Base-by-base conservation (phyloP, 2,797 vertebrate species). In the Epinephelus awoara region DNA sequence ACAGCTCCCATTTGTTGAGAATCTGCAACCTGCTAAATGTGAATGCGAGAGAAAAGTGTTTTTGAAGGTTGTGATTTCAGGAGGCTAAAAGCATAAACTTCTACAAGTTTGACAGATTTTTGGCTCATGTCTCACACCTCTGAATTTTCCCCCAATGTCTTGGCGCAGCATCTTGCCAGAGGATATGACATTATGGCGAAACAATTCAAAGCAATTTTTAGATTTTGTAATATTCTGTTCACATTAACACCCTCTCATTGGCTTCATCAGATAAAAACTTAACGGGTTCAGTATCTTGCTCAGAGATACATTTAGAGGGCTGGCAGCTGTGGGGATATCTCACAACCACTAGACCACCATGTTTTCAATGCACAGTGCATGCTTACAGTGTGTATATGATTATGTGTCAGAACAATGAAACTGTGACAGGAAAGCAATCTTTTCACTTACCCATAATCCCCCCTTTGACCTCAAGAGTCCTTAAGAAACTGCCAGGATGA, bases 401-500 rank as follows among this genome's bases (percentile, higher is more conserved):
- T 18, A 23, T 75, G 29, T 66, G 38, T 50, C 18, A 58, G 17
- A 76, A 68, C 49, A 79, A 69, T 66, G 58, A 59, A 67, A 47
- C 25, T 50, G 40, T 61, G 65, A 54, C 8, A 59, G 47, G 54
- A 72, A 69, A 82, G 51, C 42, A 65, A 18, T 73, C 54, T 75
- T 67, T 66, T 84, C 12, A 61, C 19, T 71, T 55, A 42, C 50
- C 21, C 34, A 25, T 72, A 82, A 79, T 77, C 52, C 72, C 34
- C 34, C 72, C 52, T 75, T 81, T 88, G 81, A 86, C 88, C 75
- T 72, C 49, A 46, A 67, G 74, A 87, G 82, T 78, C 82, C 52
- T 68, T 67, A 62, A 85, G 46, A 77, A 83, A 75, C 66, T 79
- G 83, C 74, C 73, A 75, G 75, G 65, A 82, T 51, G 78, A 63